Conservation (phyloP, 1,140 invertebrate genomes). For the Lepidotrigona ventralis region DNA sequence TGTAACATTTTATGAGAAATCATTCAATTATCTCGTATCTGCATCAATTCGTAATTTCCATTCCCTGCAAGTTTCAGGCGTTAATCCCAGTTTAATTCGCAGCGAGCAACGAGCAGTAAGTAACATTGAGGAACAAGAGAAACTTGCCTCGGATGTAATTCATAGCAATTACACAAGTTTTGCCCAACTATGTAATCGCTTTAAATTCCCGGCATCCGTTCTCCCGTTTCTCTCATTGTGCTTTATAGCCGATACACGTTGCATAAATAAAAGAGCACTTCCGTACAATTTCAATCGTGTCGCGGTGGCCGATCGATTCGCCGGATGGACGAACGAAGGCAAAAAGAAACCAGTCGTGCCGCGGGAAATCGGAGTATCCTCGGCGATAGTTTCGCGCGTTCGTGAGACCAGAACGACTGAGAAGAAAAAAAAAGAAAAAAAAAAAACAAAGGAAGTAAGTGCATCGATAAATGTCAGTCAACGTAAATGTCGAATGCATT, state of each 20-base stretch:
- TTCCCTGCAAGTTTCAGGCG: no score
- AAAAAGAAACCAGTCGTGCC: background rate
- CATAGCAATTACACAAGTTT: conserved; percentile 5
- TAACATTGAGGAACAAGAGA: background rate
- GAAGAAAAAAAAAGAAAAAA: background rate
- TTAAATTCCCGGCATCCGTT: conserved; percentile 9
- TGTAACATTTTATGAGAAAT: no score
- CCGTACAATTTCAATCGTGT: conserved; percentile 3
- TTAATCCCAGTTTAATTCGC: background rate
- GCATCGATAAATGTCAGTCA: background rate
- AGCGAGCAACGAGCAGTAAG: background rate
- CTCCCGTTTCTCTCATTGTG: background rate
- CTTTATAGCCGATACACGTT: background rate
- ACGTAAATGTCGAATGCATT: background rate
- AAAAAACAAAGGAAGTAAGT: background rate
- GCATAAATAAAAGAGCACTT: conserved; percentile 2
- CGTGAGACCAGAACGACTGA: conserved; percentile 22
- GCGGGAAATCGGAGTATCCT: conserved; percentile 23
- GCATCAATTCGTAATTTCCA: no score
- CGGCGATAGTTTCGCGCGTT: background rate
- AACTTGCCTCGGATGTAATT: background rate
- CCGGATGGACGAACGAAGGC: background rate
- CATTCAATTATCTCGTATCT: no score
- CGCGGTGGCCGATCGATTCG: background rate
- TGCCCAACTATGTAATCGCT: conserved; percentile 11